Conservation (phyloP, 2,888 invertebrate genomes). For the Heteromyza rotundicornis region DNA sequence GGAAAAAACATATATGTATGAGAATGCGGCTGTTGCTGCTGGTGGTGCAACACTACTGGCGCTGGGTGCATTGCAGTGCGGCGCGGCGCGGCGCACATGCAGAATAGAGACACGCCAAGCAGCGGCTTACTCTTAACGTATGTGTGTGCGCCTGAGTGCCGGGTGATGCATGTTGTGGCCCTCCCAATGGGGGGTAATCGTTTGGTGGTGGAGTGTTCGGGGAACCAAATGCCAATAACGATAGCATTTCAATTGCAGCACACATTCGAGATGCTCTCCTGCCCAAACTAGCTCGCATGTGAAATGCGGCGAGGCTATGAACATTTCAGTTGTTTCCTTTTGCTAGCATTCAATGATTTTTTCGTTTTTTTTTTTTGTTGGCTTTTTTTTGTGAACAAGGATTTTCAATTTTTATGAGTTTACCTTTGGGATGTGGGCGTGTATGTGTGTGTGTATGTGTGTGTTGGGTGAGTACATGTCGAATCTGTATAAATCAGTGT, state of each 20-base stretch:
- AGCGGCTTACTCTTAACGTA: no score
- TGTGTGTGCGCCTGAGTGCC: no score
- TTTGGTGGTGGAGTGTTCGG: background rate
- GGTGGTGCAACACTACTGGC: background rate
- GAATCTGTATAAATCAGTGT: constrained; percentile 45
- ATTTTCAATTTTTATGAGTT: constrained; percentile 46
- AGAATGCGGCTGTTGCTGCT: constrained; percentile 9
- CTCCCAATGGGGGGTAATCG: background rate
- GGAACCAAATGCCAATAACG: constrained; percentile 43
- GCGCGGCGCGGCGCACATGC: no score
- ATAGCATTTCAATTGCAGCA: constrained; percentile 44
- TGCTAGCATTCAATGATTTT: background rate
- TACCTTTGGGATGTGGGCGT: constrained; percentile 35
- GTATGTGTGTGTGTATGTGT: background rate
- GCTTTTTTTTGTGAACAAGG: constrained; percentile 30
- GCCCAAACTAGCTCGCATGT: background rate
- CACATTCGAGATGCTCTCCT: constrained; percentile 1
- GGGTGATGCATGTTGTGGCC: background rate
- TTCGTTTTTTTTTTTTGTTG: background rate
- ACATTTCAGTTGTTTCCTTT: no score
- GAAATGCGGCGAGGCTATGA: background rate
- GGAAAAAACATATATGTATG: background rate
- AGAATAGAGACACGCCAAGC: no score
- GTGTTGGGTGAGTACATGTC: constrained; percentile 30
- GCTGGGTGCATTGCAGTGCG: no score